phyloP scores from a whole-genome alignment of 1,140 invertebrate species.

The Zaprionus camerounensis region DNA sequence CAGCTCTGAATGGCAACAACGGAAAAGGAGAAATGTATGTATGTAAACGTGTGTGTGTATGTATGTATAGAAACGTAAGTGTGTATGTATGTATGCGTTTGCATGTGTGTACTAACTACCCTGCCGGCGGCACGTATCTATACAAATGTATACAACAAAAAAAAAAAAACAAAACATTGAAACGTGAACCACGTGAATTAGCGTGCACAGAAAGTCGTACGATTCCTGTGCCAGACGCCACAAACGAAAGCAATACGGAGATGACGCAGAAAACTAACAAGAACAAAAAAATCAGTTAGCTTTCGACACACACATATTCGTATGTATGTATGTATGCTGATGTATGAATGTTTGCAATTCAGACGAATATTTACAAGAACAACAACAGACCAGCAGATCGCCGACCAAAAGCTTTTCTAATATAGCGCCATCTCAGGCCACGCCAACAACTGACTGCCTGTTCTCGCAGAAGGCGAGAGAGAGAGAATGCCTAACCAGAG shows the following conservation, averaged over 20 bases:
- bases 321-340: not conserved
- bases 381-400: constrained; percentile 33
- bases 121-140: not conserved
- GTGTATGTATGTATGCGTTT: too few species aligned
- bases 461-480: constrained; percentile 27
- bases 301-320: constrained; percentile 6
- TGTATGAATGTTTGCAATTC: constrained; percentile 13
- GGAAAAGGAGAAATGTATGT: not conserved
- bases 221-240: constrained; percentile 16
- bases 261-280: constrained; percentile 15
- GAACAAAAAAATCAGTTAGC: constrained; percentile 28
- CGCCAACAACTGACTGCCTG: constrained; percentile 20
- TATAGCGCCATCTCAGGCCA: constrained; percentile 13
- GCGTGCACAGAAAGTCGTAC: constrained; percentile 35
- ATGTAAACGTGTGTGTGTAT: not conserved
- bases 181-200: constrained; percentile 36
- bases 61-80: too few species aligned
- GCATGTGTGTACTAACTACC: not conserved
- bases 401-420: constrained; percentile 30
- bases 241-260: constrained; percentile 18
- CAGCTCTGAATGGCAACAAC: not conserved
- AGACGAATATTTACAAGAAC: constrained; percentile 16
- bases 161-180: constrained; percentile 10
- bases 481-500: not conserved
- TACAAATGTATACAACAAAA: not conserved